Evolutionary conservation across 2,888 invertebrate genomes (phyloP), one percentile per base, ranked within the genome.

Genomic region (Smittia aterrima): DNA sequence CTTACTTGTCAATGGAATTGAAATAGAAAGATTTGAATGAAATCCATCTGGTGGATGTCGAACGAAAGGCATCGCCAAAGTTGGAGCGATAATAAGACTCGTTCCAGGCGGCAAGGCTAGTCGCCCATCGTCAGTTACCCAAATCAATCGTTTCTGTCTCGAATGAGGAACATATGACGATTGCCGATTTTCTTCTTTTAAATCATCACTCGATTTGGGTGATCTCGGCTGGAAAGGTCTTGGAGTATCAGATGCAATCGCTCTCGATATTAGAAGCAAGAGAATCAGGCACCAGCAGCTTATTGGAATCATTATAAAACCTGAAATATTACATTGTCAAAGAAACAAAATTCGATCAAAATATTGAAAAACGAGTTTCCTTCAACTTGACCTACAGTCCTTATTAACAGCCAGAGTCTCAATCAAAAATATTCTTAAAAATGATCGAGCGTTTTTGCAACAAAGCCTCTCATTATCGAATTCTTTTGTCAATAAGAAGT

Each of bases 41-140:
- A 93, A 93, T 71, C 93, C 93, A 79, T 91, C 90, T 0, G 92
- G 93, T 7, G 93, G 93, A 84, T 93, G 91, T 78, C 93, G 85
- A 1, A 93, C 92, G 79, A 93, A 89, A 9, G 93, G 93, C 85
- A 93, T 84, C 3, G 92, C 90, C 62, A 93, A 82, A 3, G 93
- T 92, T 9, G 93, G 93, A 1, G 92, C 88, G 77, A 93, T 90
- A 25, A 90, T 87, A 83, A 94, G 85, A 1, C 90, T 85, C 0
- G 93, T 93, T 58, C 93, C 93, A 0, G 93, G 94, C 1, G 94
- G 94, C 77, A 94, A 80, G 0, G 93, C 93, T 78, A 94, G 82
- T 4, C 93, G 85, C 1, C 93, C 93, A 80, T 93, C 93, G 77
- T 92, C 90, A 9, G 93, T 93, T 76, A 94, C 88, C 93, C 93